A percentile compares a stretch with the other conserved stretches of the same genome.
These are phyloP conservation scores for Drosophila willistoni DNA, from an alignment of 1,140 invertebrate genomes.

Conservation along the genomic window DNA sequence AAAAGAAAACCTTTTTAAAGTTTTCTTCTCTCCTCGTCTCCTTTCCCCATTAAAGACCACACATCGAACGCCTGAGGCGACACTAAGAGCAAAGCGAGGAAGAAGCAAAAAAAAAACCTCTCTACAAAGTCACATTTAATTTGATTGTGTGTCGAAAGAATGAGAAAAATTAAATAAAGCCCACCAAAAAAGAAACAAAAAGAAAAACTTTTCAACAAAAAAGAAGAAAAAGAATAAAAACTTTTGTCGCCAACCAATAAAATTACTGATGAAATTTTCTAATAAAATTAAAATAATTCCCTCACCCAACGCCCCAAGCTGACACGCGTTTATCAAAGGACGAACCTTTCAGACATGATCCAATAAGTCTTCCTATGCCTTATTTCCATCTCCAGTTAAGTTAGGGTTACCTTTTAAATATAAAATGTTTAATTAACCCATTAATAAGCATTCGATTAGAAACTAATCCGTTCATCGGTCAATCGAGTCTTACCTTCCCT, in stretches of 20 bases:
- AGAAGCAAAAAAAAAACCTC: slow-evolving; percentile 28
- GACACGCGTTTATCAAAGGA: neutral
- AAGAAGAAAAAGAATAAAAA: slow-evolving; percentile 25
- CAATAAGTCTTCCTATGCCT: neutral
- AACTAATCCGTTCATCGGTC: no score
- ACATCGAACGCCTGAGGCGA: neutral
- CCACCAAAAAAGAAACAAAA: slow-evolving; percentile 22
- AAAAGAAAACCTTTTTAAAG: slow-evolving; percentile 2
- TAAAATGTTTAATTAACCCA: no score
- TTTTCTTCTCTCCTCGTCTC: neutral
- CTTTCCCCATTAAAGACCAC: no score
- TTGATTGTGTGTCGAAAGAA: slow-evolving; percentile 49
- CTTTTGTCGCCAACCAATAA: slow-evolving; percentile 44
- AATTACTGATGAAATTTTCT: slow-evolving; percentile 42
- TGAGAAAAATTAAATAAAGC: slow-evolving; percentile 30
- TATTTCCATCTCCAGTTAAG: no score
- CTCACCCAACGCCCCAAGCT: neutral
- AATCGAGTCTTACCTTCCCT: no score
- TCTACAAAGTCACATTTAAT: slow-evolving; percentile 63
- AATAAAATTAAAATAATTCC: slow-evolving; percentile 65
- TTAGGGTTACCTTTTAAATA: no score
- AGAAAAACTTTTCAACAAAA: slow-evolving; percentile 38
- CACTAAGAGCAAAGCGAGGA: neutral
- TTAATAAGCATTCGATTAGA: no score
- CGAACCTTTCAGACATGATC: slow-evolving; percentile 4